Base-by-base conservation (phyloP, 2,888 invertebrate genomes). In the Venusia cambrica region DNA sequence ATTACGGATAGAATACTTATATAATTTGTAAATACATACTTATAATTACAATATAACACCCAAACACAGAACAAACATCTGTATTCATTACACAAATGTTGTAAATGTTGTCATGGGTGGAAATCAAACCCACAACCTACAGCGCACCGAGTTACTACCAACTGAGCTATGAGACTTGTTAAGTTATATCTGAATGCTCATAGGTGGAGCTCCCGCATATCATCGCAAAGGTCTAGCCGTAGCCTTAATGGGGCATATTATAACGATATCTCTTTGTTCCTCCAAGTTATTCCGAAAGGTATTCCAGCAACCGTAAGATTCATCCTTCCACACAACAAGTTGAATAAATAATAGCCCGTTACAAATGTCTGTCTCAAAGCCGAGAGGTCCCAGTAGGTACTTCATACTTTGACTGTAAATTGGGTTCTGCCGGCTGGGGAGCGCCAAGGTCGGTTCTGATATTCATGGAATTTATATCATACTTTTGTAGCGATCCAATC, bases 311-410 rank as follows among this genome's bases (percentile, higher is more conserved):
- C 44, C 34, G 34, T 49, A 52, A 45, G 46, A 55, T 58, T 51
- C 53, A 54, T 56, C 51, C 37, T 45, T 15, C 37, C 39, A 37
- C 49, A 50, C 51, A 49, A 44, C 45, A 40, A 38, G 15, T 30
- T 58, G 57, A 57, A 63, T 60, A 63, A 60, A 45, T 60, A 49
- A 58, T 51, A 34, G 21, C 16, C 34, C 40, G 55, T 49, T 44
- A 33, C 42, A 19, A 41, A 41, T 48, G 52, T 44, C 39, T 38
- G 44, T 16, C 41, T 34, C 22, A 20, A 21, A 42, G 39, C 31
- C 27, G 33, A 34, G 49, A 14, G 36, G 31, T 38, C 43, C 46
- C 46, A 9, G 4, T 13, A 41, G 48, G 38, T 9, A 16, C 38
- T 29, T 41, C 48, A 45, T 41, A 41, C 48, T 54, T 57, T 53